Evolutionary conservation across 1,140 invertebrate genomes (phyloP).

Genomic region (Zelostemma sp.): DNA sequence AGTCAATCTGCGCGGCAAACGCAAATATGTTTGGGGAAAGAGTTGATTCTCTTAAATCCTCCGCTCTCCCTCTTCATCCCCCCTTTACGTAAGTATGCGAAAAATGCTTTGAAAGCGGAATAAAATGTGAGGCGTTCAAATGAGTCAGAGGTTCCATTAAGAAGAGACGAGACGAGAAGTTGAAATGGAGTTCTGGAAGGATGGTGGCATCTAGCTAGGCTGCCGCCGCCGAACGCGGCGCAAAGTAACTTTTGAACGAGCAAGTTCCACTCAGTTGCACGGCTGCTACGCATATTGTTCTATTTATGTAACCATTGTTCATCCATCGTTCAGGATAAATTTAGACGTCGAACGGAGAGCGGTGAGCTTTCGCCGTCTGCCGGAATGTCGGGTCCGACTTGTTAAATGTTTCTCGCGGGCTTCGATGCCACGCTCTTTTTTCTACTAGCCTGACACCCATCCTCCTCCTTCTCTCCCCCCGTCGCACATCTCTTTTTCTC

Average conservation of each 20-base stretch:
- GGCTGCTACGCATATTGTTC: slow-evolving; percentile 66
- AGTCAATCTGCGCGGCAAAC: no score
- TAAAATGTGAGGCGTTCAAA: no score
- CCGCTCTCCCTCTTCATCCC: no score
- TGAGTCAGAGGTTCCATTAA: no score
- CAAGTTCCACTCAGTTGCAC: slow-evolving; percentile 51
- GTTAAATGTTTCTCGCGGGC: slow-evolving; percentile 50
- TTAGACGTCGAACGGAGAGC: slow-evolving; percentile 58
- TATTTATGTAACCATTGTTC: slow-evolving; percentile 71
- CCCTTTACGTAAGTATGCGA: no score
- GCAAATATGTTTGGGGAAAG: no score
- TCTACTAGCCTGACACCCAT: slow-evolving; percentile 19
- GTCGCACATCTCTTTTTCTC: slow-evolving; percentile 30
- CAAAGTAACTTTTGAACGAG: slow-evolving; percentile 46
- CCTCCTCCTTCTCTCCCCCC: slow-evolving; percentile 31
- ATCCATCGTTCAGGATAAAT: slow-evolving; percentile 70
- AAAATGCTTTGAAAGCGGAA: no score
- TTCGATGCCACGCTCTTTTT: slow-evolving; percentile 51
- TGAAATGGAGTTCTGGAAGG: slow-evolving; percentile 32
- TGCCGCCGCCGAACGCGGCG: no score
- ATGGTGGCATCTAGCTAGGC: slow-evolving; percentile 43
- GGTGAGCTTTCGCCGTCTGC: slow-evolving; percentile 40
- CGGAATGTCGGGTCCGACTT: slow-evolving; percentile 47
- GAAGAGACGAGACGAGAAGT: slow-evolving; percentile 9
- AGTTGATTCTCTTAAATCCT: no score